Base-by-base conservation (phyloP, 2,797 vertebrate genomes). In the Clarias fuscus region DNA sequence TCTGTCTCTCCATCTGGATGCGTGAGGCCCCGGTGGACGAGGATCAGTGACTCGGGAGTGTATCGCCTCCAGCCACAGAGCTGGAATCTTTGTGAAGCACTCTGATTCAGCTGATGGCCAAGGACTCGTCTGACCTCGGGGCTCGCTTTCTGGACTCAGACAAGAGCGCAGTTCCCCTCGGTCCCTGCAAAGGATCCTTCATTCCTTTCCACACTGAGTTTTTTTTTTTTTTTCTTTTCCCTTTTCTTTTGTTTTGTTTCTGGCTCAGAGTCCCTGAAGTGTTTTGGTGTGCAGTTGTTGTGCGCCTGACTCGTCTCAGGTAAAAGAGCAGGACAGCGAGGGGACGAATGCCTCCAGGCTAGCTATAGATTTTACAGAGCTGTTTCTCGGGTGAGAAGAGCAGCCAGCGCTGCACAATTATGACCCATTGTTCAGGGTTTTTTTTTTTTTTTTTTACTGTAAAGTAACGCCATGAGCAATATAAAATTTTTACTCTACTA, bases 261-360 rank as follows among this genome's bases (percentile, higher is more conserved):
- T 89, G 90, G 70, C 89, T 92, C 79, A 88, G 93, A 91, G 91
- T 90, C 92, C 93, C 90, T 91, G 92, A 91, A 92, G 93, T 93
- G 91, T 91, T 94, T 93, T 92, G 62, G 79, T 33, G 67, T 68
- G 81, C 70, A 91, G 92, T 93, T 93, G 91, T 91, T 94, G 92
- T 91, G 92, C 92, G 89, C 87, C 91, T 88, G 91, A 73, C 85
- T 88, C 82, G 89, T 89, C 91, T 80, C 91, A 90, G 91, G 92
- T 92, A 91, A 89, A 92, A 93, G 93, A 94, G 94, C 91, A 94
- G 93, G 93, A 71, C 81, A 59, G 81, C 94, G 92, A 91, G 91
- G 83, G 88, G 92, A 89, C 91, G 89, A 86, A 92, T 93, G 81
- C 85, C 85, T 83, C 85, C 15, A 64, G 93, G 93, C 93, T 27